phyloP scores from a whole-genome alignment of 2,113 vertebrate genomes.

The Microcebus griseorufus region DNA sequence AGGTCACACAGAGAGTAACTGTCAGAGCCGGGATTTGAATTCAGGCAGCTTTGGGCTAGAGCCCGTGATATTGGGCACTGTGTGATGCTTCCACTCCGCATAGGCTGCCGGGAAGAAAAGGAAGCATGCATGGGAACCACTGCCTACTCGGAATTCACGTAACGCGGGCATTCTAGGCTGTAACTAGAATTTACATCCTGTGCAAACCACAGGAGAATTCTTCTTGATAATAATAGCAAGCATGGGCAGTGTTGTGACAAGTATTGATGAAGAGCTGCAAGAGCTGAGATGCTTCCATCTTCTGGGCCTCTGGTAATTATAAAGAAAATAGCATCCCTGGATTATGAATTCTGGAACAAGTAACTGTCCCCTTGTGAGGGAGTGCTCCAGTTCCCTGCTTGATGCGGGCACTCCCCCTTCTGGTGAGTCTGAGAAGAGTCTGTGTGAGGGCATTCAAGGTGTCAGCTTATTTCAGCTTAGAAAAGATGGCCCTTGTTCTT shows the following conservation, averaged over 20 bases:
- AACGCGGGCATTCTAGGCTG: background rate
- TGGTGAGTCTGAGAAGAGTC: conserved; percentile 11
- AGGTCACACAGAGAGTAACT: background rate
- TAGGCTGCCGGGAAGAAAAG: background rate
- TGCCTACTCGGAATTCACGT: background rate
- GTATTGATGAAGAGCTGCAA: background rate
- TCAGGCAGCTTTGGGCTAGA: background rate
- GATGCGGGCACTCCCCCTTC: conserved; percentile 45
- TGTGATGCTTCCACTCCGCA: background rate
- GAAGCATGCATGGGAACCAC: background rate
- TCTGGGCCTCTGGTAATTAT: background rate
- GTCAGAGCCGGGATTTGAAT: background rate
- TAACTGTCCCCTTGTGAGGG: background rate
- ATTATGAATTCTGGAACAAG: background rate
- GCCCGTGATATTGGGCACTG: background rate
- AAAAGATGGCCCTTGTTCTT: background rate
- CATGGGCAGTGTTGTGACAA: background rate
- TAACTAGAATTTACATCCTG: background rate
- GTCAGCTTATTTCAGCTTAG: background rate
- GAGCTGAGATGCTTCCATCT: background rate
- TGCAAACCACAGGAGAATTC: background rate
- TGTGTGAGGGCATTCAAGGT: background rate
- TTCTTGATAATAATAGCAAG: background rate
- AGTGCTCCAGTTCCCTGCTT: background rate
- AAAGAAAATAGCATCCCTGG: background rate